Conservation (phyloP, 2,888 invertebrate species). For the Nymphalis c-album region DNA sequence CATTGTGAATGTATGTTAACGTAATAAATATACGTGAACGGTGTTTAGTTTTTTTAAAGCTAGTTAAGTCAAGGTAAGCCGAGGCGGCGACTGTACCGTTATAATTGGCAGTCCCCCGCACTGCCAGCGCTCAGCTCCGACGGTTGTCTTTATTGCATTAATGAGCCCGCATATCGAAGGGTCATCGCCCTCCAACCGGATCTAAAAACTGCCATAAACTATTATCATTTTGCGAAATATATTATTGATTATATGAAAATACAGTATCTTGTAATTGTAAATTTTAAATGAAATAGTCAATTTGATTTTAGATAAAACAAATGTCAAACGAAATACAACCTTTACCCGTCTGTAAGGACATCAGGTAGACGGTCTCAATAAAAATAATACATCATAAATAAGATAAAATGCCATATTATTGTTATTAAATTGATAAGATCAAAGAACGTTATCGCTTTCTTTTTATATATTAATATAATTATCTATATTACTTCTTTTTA, state of each 20-base stretch:
- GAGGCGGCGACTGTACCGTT: constrained; percentile 46
- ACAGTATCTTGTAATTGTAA: not conserved
- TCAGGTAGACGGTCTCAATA: constrained; percentile 23
- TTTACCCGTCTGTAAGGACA: constrained; percentile 9
- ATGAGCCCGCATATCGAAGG: constrained; percentile 60
- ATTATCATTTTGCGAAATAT: constrained; percentile 26
- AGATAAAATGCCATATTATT: constrained; percentile 13
- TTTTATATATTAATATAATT: constrained; percentile 16
- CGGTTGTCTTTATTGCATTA: constrained; percentile 61
- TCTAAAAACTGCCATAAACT: constrained; percentile 42
- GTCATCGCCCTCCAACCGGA: constrained; percentile 56
- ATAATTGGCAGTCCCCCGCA: constrained; percentile 50
- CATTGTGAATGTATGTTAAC: not conserved
- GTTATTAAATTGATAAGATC: constrained; percentile 17
- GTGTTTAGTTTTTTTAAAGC: constrained; percentile 34
- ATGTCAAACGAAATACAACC: constrained; percentile 1
- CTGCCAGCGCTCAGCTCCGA: constrained; percentile 43
- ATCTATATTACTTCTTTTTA: not conserved
- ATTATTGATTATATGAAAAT: not conserved
- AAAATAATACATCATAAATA: constrained; percentile 19
- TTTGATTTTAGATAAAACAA: not conserved
- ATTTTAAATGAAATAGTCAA: not conserved
- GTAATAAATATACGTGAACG: constrained; percentile 5
- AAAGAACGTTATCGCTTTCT: not conserved
- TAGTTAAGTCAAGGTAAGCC: constrained; percentile 39